Base-by-base conservation (phyloP, 2,888 invertebrate species). In the Chymomyza caudatula region DNA sequence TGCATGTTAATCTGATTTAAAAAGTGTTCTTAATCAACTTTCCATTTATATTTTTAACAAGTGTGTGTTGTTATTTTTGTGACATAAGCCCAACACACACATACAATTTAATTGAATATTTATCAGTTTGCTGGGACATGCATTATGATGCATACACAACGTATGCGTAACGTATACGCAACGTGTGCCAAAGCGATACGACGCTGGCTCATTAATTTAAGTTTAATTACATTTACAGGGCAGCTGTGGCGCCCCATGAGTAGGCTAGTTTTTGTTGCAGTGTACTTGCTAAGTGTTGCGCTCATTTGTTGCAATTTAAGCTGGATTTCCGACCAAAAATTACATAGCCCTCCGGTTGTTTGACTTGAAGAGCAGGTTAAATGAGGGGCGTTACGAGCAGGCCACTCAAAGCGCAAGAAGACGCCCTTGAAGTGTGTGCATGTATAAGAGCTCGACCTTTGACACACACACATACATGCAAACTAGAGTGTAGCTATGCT, bases 351-450 rank as follows among this genome's bases (percentile, higher is more conserved):
- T 54, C 29, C 62, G 81, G 72, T 65, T 70, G 69, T 63, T 80
- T 72, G 68, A 68, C 65, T 65, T 65, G 68, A 63, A 49, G 55
- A 60, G 57, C 42, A 49, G 53, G 67, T 55, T 55, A 55, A 60
- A 17, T 15, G 17, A 1, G 60, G 63, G 60, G 64, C 77, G 67
- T 77, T 66, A 65, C 57, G 29, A 37, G n/a, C 53, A 57, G 73
- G 69, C 67, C 78, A 77, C 86, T 85, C 73, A 80, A 85, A 83
- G 73, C 80, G 54, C 63, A 62, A 68, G 72, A 58, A 57, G 65
- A 67, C 63, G 76, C 65, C 86, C 86, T 86, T 81, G 86, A 71
- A 78, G 56, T 20, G 51, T 17, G 4, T 25, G 22, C 44, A 51
- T 37, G 44, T 22, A 59, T 53, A 59, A 57, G 74, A 66, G 66